phyloP scores from a whole-genome alignment of 2,888 invertebrate species.

The Sisyra nigra region DNA sequence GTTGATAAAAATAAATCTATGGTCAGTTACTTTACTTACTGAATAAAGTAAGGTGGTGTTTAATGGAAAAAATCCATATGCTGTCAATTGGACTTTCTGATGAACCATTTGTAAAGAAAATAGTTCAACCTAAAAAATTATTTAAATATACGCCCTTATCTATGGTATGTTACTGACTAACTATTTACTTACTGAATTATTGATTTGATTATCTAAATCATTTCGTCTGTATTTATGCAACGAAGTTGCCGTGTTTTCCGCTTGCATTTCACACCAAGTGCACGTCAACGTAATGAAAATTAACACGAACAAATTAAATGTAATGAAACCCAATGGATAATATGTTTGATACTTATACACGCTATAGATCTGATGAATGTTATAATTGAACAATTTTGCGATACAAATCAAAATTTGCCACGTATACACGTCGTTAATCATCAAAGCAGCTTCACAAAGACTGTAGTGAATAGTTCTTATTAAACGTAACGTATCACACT shows the following conservation, averaged over 20 bases:
- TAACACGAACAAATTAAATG: background rate
- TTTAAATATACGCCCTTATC: too few species aligned
- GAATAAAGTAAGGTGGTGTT: slow-evolving; percentile 30
- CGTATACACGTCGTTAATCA: background rate
- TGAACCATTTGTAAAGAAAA: slow-evolving; percentile 27
- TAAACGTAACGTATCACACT: background rate
- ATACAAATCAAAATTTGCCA: background rate
- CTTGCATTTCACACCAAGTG: background rate
- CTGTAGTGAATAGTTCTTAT: background rate
- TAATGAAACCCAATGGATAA: background rate
- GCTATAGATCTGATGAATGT: background rate
- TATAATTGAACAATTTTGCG: background rate
- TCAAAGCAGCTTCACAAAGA: background rate
- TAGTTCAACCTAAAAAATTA: slow-evolving; percentile 4
- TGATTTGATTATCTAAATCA: too few species aligned
- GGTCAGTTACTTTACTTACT: slow-evolving; percentile 18
- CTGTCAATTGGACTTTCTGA: slow-evolving; percentile 28
- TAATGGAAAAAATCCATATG: slow-evolving; percentile 29
- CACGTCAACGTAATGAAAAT: background rate
- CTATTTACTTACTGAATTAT: too few species aligned
- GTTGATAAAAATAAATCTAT: background rate
- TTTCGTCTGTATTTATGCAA: background rate
- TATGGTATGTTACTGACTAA: too few species aligned
- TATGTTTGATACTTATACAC: background rate
- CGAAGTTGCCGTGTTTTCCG: background rate